A percentile compares a stretch with the other conserved stretches of the same genome.
Evolutionary conservation across 1,140 invertebrate genomes (phyloP).

Genomic region (Drosophila punjabiensis): DNA sequence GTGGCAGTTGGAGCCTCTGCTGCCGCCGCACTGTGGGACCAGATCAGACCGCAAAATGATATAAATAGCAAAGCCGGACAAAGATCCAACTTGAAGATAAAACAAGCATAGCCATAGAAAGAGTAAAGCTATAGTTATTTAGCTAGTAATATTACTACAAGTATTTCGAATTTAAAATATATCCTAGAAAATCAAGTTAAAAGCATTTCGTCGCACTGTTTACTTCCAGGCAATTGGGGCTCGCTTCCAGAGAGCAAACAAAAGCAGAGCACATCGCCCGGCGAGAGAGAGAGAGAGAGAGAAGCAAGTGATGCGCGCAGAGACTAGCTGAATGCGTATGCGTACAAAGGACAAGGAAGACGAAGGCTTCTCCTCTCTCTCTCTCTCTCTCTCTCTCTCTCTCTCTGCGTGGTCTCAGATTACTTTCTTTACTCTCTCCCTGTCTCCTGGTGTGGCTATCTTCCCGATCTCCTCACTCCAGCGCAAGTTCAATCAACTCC

Average conservation of each 20-base stretch:
- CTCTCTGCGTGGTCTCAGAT: slow-evolving; percentile 14
- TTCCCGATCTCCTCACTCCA: background rate
- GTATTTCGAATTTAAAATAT: background rate
- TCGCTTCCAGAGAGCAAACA: slow-evolving; percentile 27
- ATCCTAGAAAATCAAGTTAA: background rate
- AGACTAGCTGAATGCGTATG: slow-evolving; percentile 6
- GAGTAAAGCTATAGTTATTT: background rate
- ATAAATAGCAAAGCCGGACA: slow-evolving; percentile 17
- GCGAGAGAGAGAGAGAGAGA: background rate
- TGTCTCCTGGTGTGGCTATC: slow-evolving; percentile 2
- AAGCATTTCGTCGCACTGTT: slow-evolving; percentile 14
- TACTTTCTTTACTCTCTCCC: slow-evolving; percentile 12
- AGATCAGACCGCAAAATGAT: slow-evolving; percentile 9
- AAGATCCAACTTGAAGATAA: background rate
- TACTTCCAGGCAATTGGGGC: slow-evolving; percentile 23
- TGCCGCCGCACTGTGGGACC: slow-evolving; percentile 36
- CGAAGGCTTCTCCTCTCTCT: background rate
- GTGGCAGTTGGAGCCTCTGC: slow-evolving; percentile 21
- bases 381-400: background rate
- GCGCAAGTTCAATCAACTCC: slow-evolving; percentile 71
- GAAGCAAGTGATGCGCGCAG: slow-evolving; percentile 8
- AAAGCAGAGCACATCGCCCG: slow-evolving; percentile 5
- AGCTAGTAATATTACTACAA: background rate
- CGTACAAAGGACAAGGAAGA: slow-evolving; percentile 8
- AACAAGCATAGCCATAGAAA: background rate